These are phyloP conservation scores for Gambusia affinis DNA, from an alignment of 2,113 vertebrate species.

Conservation along the genomic window DNA sequence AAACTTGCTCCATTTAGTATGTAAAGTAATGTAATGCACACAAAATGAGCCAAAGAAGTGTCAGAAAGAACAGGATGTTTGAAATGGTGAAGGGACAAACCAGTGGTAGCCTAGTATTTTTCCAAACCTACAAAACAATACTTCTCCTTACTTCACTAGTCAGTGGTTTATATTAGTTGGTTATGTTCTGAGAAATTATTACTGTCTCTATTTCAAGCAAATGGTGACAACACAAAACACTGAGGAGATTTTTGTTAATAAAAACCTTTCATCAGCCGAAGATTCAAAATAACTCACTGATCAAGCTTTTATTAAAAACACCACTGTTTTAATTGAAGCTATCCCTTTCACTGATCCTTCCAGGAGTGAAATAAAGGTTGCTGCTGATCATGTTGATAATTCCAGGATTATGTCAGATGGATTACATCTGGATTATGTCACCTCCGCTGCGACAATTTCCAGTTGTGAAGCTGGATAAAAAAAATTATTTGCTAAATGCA, in stretches of 20 bases:
- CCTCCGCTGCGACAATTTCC: conserved; percentile 33
- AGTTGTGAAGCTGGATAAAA: conserved; percentile 32
- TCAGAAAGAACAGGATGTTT: background rate
- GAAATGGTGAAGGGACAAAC: background rate
- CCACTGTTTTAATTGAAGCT: background rate
- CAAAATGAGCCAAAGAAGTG: background rate
- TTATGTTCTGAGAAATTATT: no score
- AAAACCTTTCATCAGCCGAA: no score
- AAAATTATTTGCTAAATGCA: conserved; percentile 19
- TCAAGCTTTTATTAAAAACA: background rate
- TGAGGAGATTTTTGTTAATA: no score
- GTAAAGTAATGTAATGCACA: background rate
- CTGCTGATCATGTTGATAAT: conserved; percentile 19
- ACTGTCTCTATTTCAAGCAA: no score
- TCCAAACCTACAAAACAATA: background rate
- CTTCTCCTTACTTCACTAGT: background rate
- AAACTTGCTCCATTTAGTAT: no score
- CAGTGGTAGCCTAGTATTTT: background rate
- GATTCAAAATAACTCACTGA: no score
- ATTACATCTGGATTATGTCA: conserved; percentile 54
- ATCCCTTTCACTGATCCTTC: background rate
- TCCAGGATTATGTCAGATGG: conserved; percentile 30
- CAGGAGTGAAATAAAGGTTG: background rate
- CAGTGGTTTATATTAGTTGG: background rate
- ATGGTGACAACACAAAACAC: no score